Percentiles rank a stretch among this genome's conserved stretches.
phyloP scores from a whole-genome alignment of 2,113 vertebrate species.

The Sialia sialis region DNA sequence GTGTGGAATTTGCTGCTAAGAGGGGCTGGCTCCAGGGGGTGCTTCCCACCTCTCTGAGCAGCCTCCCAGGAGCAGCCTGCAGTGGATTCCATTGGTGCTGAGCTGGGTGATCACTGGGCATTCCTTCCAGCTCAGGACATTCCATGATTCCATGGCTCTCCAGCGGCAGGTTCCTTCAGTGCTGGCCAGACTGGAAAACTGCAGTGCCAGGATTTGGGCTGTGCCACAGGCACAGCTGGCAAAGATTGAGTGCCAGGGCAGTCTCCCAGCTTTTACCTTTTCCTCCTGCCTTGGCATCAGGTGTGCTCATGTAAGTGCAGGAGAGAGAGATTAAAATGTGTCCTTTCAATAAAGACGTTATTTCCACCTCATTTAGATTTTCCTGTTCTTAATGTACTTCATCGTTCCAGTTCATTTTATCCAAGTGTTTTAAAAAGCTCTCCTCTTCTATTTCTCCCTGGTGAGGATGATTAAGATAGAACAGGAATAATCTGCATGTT shows the following conservation, averaged over 20 bases:
- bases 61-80: background rate
- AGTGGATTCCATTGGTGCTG: fast-evolving
- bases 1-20: background rate
- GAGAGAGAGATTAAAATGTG: conserved; percentile 52
- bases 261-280: background rate
- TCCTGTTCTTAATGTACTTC: conserved; percentile 44
- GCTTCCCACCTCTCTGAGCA: background rate
- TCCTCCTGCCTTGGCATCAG: background rate
- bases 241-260: background rate
- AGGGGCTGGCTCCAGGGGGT: background rate
- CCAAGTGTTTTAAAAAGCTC: conserved; percentile 37
- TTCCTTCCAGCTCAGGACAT: background rate
- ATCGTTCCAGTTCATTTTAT: conserved; percentile 29
- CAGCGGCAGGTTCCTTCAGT: fast-evolving
- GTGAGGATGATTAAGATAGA: conserved; percentile 50
- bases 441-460: conserved; percentile 31
- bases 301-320: background rate
- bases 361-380: conserved; percentile 63
- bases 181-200: background rate
- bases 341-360: conserved; percentile 51
- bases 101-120: no score
- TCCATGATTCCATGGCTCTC: fast-evolving
- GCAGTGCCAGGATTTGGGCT: background rate
- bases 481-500: conserved; percentile 43
- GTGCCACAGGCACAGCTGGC: background rate